Evolutionary conservation across 2,113 vertebrate genomes (phyloP).

Genomic region (Athene noctua): DNA sequence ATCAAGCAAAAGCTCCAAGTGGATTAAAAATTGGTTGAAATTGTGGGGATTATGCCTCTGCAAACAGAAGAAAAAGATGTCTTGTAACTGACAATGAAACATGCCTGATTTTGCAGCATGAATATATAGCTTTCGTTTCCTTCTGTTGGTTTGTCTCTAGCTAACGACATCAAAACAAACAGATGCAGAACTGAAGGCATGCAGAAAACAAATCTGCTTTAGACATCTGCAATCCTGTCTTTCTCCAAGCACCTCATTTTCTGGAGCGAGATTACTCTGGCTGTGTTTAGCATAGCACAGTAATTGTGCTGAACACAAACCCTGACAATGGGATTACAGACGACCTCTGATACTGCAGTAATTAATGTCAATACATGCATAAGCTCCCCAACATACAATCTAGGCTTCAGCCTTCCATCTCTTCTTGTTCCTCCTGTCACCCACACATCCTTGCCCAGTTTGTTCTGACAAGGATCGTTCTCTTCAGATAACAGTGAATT

Average conservation of each 20-base stretch:
- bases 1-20: not conserved
- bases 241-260: constrained; percentile 10
- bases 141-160: constrained; percentile 23
- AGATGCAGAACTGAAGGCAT: constrained; percentile 60
- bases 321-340: not conserved
- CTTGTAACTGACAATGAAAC: not conserved
- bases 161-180: constrained; percentile 58
- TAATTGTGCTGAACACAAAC: not conserved
- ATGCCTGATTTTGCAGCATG: not conserved
- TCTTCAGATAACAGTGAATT: not conserved
- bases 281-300: not conserved
- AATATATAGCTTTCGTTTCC: constrained; percentile 1
- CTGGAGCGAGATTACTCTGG: not conserved
- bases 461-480: not conserved
- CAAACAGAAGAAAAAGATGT: not conserved
- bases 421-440: not conserved
- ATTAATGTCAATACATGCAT: constrained; percentile 13
- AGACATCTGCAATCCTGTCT: constrained; percentile 43
- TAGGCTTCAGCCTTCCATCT: not conserved
- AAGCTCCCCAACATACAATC: not conserved
- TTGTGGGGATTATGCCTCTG: constrained; percentile 28
- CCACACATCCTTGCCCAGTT: not conserved
- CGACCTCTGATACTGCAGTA: not conserved
- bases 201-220: constrained; percentile 63
- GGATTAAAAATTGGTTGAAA: constrained; percentile 29